Conservation (phyloP, 2,888 invertebrate genomes). For the Mechanitis messenoides region DNA sequence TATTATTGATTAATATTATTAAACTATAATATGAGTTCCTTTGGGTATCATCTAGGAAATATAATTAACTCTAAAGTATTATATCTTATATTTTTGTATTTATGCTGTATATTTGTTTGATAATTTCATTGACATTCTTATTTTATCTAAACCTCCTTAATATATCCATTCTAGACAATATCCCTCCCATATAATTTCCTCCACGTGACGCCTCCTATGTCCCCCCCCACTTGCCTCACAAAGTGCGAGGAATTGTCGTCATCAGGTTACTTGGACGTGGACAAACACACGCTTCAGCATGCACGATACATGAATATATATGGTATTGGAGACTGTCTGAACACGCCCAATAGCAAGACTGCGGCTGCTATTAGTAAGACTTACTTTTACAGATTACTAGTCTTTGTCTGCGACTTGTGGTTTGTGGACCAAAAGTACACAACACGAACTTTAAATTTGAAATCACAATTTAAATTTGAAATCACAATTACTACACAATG, state of each 20-base stretch:
- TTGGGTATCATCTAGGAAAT: neutral
- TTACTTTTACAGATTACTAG: too few relatives aligned
- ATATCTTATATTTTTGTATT: too few relatives aligned
- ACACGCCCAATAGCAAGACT: conserved; percentile 94
- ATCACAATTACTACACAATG: too few relatives aligned
- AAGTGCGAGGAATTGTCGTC: conserved; percentile 71
- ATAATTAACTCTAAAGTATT: too few relatives aligned
- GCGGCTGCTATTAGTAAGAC: conserved; percentile 92
- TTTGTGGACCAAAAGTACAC: too few relatives aligned
- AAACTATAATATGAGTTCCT: too few relatives aligned
- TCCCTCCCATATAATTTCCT: conserved; percentile 84
- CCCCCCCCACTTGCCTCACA: conserved; percentile 80
- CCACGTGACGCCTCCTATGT: conserved; percentile 93
- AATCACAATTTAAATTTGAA: too few relatives aligned
- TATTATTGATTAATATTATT: neutral
- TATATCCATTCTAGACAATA: conserved; percentile 35
- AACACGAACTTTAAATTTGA: too few relatives aligned
- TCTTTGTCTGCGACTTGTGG: too few relatives aligned
- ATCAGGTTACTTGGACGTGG: conserved; percentile 85
- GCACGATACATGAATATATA: conserved; percentile 87
- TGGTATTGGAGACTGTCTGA: conserved; percentile 94
- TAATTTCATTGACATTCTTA: too few relatives aligned
- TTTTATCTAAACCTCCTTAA: too few relatives aligned
- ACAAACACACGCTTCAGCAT: conserved; percentile 87
- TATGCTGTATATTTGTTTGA: too few relatives aligned